Percentiles rank a stretch among this genome's conserved stretches.
These are phyloP conservation scores for Theonella swinhoei DNA, from an alignment of 37 sponge, comb jelly and placozoan species.

Conservation along the genomic window DNA sequence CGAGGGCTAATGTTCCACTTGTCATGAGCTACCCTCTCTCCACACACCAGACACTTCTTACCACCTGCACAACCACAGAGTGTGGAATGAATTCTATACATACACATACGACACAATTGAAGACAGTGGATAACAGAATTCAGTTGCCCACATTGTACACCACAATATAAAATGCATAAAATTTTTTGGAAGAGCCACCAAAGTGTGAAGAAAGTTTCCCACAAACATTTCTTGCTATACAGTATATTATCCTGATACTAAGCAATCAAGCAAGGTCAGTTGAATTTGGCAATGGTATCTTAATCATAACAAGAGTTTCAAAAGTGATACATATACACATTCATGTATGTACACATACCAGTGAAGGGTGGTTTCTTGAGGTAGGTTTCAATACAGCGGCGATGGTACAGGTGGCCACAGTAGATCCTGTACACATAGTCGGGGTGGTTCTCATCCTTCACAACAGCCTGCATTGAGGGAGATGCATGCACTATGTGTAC, in stretches of 20 bases:
- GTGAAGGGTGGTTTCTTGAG: constrained; percentile 93
- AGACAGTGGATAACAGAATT: background rate
- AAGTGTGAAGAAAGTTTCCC: background rate
- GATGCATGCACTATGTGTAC: too few relatives aligned
- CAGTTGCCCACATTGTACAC: too few relatives aligned
- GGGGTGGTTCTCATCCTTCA: constrained; percentile 45
- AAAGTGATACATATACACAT: too few relatives aligned
- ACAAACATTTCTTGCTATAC: background rate
- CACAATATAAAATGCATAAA: background rate
- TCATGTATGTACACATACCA: too few relatives aligned
- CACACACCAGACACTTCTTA: constrained; percentile 89
- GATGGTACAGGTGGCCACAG: constrained; percentile 92
- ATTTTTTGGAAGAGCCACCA: background rate
- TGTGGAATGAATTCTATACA: background rate
- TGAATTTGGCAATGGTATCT: too few relatives aligned
- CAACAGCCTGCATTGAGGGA: constrained; percentile 54
- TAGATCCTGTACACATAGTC: constrained; percentile 78
- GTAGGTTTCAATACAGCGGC: constrained; percentile 80
- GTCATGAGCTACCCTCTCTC: constrained; percentile 89
- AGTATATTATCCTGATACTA: too few relatives aligned
- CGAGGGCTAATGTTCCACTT: constrained; percentile 78
- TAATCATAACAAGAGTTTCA: too few relatives aligned
- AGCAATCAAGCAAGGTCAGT: too few relatives aligned
- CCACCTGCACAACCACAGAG: constrained; percentile 53
- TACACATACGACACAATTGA: background rate